phyloP scores from a whole-genome alignment of 1,140 invertebrate species.

The Bombus sylvicola region DNA sequence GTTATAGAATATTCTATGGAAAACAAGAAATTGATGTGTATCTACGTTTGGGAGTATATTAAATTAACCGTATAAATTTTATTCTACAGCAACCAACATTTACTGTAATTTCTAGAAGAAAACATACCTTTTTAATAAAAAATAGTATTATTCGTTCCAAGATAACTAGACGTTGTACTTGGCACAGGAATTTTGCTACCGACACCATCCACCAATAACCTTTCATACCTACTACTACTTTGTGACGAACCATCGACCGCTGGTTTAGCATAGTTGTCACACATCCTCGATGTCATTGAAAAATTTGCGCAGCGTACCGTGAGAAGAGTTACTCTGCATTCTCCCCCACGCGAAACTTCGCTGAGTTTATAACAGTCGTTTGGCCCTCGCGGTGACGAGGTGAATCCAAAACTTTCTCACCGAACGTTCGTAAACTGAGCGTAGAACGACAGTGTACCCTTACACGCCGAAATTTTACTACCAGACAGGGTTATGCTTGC shows the following conservation, averaged over 20 bases:
- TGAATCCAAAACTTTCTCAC: conserved; percentile 46
- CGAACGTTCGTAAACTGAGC: conserved; percentile 31
- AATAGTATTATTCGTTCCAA: too few relatives aligned
- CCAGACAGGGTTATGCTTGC: conserved; percentile 28
- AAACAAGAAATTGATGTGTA: not conserved
- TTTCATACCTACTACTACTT: not conserved
- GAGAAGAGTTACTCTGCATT: conserved; percentile 1
- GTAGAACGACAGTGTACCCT: conserved; percentile 26
- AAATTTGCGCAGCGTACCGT: conserved; percentile 25
- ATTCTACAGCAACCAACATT: too few relatives aligned
- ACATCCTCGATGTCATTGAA: not conserved
- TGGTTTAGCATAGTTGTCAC: not conserved
- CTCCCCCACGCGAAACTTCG: conserved; percentile 10
- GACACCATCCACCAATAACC: not conserved
- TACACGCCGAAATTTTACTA: conserved; percentile 53
- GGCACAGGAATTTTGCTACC: not conserved
- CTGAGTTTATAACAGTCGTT: conserved; percentile 39
- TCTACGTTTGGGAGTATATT: not conserved
- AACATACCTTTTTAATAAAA: too few relatives aligned
- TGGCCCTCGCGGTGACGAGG: conserved; percentile 32
- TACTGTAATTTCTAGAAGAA: too few relatives aligned
- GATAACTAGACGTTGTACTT: too few relatives aligned
- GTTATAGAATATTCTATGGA: not conserved
- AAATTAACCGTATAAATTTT: not conserved
- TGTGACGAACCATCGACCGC: not conserved